These are phyloP conservation scores for Pardalotus punctatus DNA, from an alignment of 2,113 vertebrate genomes.

Conservation along the genomic window DNA sequence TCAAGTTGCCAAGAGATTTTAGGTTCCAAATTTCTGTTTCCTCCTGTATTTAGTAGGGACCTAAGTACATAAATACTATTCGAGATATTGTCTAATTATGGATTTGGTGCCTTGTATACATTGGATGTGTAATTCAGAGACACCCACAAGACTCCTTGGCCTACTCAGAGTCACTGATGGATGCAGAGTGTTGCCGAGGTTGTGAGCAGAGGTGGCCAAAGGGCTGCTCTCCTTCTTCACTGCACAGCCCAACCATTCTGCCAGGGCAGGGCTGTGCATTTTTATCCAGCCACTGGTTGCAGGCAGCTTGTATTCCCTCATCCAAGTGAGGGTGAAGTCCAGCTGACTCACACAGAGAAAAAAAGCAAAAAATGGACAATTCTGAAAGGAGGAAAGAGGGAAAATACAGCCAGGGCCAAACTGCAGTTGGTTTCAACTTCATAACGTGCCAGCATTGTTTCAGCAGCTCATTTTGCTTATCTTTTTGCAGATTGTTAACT, in stretches of 20 bases:
- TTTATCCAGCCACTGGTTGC: neutral
- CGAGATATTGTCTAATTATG: neutral
- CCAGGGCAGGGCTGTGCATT: neutral
- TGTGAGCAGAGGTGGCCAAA: neutral
- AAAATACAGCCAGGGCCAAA: neutral
- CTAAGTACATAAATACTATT: neutral
- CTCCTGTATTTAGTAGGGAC: neutral
- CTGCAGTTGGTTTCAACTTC: neutral
- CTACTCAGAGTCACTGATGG: neutral
- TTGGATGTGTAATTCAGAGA: neutral
- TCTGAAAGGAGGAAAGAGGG: neutral
- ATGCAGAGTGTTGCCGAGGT: rapidly evolving
- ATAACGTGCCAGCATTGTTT: rapidly evolving
- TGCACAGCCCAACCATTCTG: neutral
- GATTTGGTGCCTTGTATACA: neutral
- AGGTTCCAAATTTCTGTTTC: neutral
- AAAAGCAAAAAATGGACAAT: neutral
- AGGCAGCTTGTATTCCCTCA: neutral
- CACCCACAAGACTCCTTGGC: neutral
- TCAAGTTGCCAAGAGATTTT: neutral
- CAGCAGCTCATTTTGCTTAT: neutral
- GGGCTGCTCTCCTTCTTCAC: neutral
- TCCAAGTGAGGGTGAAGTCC: neutral
- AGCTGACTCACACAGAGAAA: neutral
- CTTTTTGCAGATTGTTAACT: constrained; percentile 82